Percentiles rank a stretch among this genome's conserved stretches.
These are phyloP conservation scores for Nemotelus pantherinus DNA, from an alignment of 2,888 invertebrate species.

Conservation along the genomic window DNA sequence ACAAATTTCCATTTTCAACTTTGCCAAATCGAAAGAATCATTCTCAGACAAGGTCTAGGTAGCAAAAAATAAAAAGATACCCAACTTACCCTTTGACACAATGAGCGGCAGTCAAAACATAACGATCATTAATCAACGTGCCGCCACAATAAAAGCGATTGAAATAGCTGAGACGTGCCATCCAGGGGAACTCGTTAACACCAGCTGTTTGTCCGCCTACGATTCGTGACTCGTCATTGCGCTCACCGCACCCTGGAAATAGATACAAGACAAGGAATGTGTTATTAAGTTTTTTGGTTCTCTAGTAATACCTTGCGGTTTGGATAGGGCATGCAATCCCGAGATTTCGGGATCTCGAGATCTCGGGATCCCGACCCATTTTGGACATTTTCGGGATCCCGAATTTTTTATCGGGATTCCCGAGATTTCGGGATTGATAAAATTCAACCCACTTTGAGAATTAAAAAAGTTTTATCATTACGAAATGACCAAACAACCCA, in stretches of 20 bases:
- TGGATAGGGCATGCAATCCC: too few relatives aligned
- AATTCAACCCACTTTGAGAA: too few relatives aligned
- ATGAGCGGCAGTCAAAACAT: conserved; percentile 88
- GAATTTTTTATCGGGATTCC: too few relatives aligned
- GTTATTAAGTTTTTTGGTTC: not conserved
- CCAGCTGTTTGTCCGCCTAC: conserved; percentile 82
- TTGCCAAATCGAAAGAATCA: too few relatives aligned
- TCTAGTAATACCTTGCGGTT: not conserved
- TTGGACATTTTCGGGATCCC: too few relatives aligned
- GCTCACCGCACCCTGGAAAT: conserved; percentile 79
- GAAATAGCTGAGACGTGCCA: conserved; percentile 85
- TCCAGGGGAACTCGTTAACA: conserved; percentile 88
- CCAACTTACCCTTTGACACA: conserved; percentile 83
- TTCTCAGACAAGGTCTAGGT: not conserved
- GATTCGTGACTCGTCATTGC: conserved; percentile 83
- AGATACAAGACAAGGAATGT: conserved; percentile 37
- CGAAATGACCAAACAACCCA: too few relatives aligned
- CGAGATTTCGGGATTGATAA: too few relatives aligned
- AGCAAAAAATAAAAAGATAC: not conserved
- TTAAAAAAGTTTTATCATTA: too few relatives aligned
- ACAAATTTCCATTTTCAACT: too few relatives aligned
- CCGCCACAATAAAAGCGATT: conserved; percentile 91
- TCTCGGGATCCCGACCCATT: too few relatives aligned
- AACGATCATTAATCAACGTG: conserved; percentile 86
- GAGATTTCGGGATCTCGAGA: too few relatives aligned